Evolutionary conservation across 2,888 invertebrate genomes (phyloP).

Genomic region (Leptinotarsa juncta): DNA sequence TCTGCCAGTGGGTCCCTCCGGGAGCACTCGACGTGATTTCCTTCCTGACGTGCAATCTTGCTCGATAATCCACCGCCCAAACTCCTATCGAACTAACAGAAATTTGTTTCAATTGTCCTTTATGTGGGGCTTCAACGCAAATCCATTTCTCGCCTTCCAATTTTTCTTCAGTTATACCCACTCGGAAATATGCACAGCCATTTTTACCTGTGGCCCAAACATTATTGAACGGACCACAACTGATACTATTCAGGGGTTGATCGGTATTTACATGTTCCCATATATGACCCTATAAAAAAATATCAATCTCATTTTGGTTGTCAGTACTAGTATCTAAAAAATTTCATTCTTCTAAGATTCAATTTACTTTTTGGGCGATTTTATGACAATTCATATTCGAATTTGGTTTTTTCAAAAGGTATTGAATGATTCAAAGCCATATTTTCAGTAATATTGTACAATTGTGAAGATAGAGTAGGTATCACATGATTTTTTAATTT

Average conservation of each 20-base stretch:
- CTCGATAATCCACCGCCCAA: slow-evolving; percentile 84
- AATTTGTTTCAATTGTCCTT: slow-evolving; percentile 78
- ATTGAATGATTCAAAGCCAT: too few species aligned
- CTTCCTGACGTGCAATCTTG: slow-evolving; percentile 80
- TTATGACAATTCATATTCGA: too few species aligned
- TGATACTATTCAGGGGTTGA: slow-evolving; percentile 81
- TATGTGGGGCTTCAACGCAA: slow-evolving; percentile 78
- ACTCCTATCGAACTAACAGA: slow-evolving; percentile 79
- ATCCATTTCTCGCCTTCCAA: slow-evolving; percentile 80
- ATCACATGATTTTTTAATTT: too few species aligned
- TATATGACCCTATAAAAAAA: slow-evolving; percentile 71
- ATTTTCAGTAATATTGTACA: too few species aligned
- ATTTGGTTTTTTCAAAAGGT: too few species aligned
- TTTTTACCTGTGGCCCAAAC: slow-evolving; percentile 91
- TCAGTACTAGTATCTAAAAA: too few species aligned
- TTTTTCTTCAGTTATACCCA: slow-evolving; percentile 77
- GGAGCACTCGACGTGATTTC: slow-evolving; percentile 81
- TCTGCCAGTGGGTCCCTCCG: slow-evolving; percentile 89
- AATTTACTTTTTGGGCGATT: too few species aligned
- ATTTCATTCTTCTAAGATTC: too few species aligned
- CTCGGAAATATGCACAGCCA: slow-evolving; percentile 85
- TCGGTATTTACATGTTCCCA: slow-evolving; percentile 88
- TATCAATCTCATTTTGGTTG: background rate
- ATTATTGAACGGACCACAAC: slow-evolving; percentile 75
- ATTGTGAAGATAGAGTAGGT: too few species aligned